Base-by-base conservation (phyloP, 2,888 invertebrate genomes). In the Parapristionchus giblindavisi region DNA sequence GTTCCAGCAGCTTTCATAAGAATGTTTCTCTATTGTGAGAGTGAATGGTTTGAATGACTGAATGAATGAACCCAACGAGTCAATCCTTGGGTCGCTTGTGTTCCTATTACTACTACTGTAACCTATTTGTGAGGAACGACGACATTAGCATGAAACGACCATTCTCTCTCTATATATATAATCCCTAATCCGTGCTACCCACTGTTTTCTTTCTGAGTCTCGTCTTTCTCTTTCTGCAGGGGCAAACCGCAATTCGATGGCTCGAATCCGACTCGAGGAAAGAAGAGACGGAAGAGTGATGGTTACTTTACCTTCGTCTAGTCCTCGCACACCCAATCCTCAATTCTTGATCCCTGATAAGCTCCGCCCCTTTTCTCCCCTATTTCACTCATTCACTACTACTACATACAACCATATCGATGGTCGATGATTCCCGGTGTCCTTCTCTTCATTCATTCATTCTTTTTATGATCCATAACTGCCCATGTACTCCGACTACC, bases 291-390 rank as follows among this genome's bases (percentile, higher is more conserved):
- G 77, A 88, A 88, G 79, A 85, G 85, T 60, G 88, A 88, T 76
- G 88, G 88, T 63, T 88, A 88, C 81, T 88, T 88, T 84, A 88
- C 88, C 68, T 88, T 88, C 83, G 88, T 88, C 77, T 88, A 71
- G 54, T 40, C 51, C 24, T 11, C 48, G 5, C 27, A 34, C 66
- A n/a, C 36, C 56, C 38, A 54, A 24, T 48, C 56, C 52, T 34
- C 29, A 51, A 11, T 29, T 21, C 56, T 32, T 40, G 11, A 38
- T n/a, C 56, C 32, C 24, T 8, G 38, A 54, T 56, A 71, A 56
- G 56, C 27, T 68, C 52, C 17, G 27, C 52, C 17, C 34, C 14
- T 61, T 52, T 68, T 17, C 68, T 48, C 65, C 43, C 32, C 48
- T 40, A 38, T 61, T 40, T 61, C 34, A 56, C 24, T 61, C 24